A percentile compares a stretch with the other conserved stretches of the same genome.
phyloP scores from a whole-genome alignment of 2,888 invertebrate genomes.

The Ichneumoninae sp. region DNA sequence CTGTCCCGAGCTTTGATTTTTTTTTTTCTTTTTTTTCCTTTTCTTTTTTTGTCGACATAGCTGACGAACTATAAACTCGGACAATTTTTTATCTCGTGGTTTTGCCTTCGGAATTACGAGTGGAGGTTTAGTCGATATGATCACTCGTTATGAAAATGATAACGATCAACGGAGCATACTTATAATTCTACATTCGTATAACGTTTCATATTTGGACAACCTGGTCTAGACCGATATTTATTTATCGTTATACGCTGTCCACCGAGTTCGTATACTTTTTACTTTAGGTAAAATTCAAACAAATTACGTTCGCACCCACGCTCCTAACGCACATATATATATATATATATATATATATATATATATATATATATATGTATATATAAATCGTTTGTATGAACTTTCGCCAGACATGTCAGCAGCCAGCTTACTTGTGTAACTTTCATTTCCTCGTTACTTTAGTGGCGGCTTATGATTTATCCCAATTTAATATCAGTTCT shows the following conservation, averaged over 20 bases:
- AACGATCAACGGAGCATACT: slow-evolving; percentile 58
- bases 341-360: too few relatives aligned
- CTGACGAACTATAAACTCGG: slow-evolving; percentile 27
- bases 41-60: slow-evolving; percentile 10
- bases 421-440: slow-evolving; percentile 2
- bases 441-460: slow-evolving; percentile 4
- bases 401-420: neutral
- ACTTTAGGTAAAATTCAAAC: neutral
- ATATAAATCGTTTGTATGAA: slow-evolving; percentile 2
- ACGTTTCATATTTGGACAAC: slow-evolving; percentile 51
- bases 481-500: slow-evolving; percentile 27
- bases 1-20: neutral
- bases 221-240: neutral
- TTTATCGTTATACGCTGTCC: slow-evolving; percentile 10
- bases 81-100: neutral
- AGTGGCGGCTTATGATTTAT: slow-evolving; percentile 23
- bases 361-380: neutral
- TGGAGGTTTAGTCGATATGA: neutral
- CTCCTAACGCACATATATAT: neutral
- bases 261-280: slow-evolving; percentile 9
- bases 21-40: neutral
- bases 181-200: slow-evolving; percentile 29
- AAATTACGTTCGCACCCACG: slow-evolving; percentile 25
- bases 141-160: slow-evolving; percentile 60
- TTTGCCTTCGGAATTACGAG: neutral